Conservation (phyloP, 2,113 vertebrate genomes). For the Triplophysa dalaica region DNA sequence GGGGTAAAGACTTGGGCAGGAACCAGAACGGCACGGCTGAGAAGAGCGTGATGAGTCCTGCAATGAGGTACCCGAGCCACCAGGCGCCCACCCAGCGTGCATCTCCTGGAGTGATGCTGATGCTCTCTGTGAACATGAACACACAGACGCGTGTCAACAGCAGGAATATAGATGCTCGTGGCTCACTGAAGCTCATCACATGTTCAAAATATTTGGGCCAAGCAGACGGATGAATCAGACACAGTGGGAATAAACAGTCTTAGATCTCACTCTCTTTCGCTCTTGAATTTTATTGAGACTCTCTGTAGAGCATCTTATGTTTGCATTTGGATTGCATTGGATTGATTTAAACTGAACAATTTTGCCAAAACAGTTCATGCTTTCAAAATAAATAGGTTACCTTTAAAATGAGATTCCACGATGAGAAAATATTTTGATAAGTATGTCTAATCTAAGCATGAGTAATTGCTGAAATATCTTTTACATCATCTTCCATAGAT, state of each 20-base stretch:
- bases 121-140: constrained; percentile 67
- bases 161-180: neutral
- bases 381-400: neutral
- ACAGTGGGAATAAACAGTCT: neutral
- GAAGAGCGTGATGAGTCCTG: constrained; percentile 80
- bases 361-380: neutral
- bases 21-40: constrained; percentile 91
- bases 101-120: constrained; percentile 83
- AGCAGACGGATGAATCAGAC: constrained; percentile 9
- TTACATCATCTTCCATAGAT: neutral
- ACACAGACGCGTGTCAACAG: neutral
- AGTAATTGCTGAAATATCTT: too few relatives aligned
- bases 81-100: constrained; percentile 92
- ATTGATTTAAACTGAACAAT: neutral
- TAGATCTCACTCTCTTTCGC: neutral
- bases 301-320: neutral
- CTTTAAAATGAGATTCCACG: neutral
- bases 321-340: neutral
- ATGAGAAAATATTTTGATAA: neutral
- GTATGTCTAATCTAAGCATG: neutral
- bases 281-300: neutral
- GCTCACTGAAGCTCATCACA: constrained; percentile 12
- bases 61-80: constrained; percentile 95
- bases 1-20: constrained; percentile 81
- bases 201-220: constrained; percentile 39